Percentiles rank a stretch among this genome's conserved stretches.
Evolutionary conservation across 2,888 invertebrate genomes (phyloP).

Genomic region (Thymelicus lineola): DNA sequence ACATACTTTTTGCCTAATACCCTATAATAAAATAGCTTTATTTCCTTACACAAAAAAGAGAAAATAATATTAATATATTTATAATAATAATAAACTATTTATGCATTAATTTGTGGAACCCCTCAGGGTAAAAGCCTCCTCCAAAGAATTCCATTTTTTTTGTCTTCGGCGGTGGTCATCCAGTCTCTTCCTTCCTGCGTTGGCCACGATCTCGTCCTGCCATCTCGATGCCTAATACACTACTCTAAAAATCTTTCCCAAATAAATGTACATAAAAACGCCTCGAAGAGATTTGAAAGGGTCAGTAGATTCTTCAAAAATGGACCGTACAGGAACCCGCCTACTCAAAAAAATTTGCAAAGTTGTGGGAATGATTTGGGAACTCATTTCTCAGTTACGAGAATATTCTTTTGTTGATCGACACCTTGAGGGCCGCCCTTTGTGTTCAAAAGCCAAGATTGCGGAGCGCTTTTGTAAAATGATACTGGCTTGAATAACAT

Average conservation of each 20-base stretch:
- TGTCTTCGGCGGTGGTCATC: too few species aligned
- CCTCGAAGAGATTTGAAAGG: not conserved
- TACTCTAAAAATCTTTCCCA: not conserved
- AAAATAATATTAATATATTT: too few species aligned
- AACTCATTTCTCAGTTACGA: constrained; percentile 64
- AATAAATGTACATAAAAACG: constrained; percentile 2
- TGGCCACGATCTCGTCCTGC: too few species aligned
- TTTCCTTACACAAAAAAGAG: too few species aligned
- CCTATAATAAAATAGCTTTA: too few species aligned
- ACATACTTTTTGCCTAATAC: too few species aligned
- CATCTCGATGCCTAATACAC: too few species aligned
- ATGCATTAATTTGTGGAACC: too few species aligned
- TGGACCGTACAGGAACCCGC: constrained; percentile 37
- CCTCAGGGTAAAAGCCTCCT: too few species aligned
- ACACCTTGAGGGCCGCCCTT: constrained; percentile 69
- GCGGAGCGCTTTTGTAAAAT: constrained; percentile 56
- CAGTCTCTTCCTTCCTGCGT: too few species aligned
- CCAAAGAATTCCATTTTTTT: too few species aligned
- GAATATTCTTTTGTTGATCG: constrained; percentile 58
- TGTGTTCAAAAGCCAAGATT: constrained; percentile 57
- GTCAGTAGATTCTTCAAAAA: constrained; percentile 37
- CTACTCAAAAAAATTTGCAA: constrained; percentile 44
- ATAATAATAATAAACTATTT: too few species aligned
- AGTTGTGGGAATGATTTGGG: constrained; percentile 61
- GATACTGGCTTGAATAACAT: constrained; percentile 34